Evolutionary conservation across 2,888 invertebrate genomes (phyloP).

Genomic region (Pammene fasciana): DNA sequence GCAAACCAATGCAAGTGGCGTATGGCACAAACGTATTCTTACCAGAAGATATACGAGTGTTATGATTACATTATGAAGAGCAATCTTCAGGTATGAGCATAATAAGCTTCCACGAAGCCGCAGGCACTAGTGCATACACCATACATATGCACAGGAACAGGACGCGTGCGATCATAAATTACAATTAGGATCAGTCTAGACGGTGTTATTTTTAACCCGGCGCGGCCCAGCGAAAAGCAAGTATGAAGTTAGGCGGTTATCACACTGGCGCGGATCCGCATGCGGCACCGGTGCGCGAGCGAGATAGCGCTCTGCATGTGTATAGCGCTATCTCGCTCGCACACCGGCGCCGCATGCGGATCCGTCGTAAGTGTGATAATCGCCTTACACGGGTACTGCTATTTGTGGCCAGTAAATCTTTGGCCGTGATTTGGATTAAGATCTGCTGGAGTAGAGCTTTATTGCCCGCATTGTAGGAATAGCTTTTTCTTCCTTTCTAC

Average conservation of each 20-base stretch:
- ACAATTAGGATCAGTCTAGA: constrained; percentile 27
- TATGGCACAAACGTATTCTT: too few species aligned
- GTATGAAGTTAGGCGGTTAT: too few species aligned
- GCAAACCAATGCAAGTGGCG: too few species aligned
- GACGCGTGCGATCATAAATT: constrained; percentile 18
- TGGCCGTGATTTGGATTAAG: background rate
- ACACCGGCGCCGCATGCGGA: too few species aligned
- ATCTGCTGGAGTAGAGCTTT: background rate
- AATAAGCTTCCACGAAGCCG: background rate
- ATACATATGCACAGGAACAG: background rate
- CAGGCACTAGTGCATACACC: background rate
- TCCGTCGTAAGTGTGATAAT: too few species aligned
- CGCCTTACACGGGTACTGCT: too few species aligned
- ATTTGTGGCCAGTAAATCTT: background rate
- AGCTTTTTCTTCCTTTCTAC: background rate
- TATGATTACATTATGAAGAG: background rate
- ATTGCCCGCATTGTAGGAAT: too few species aligned
- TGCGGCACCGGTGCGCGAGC: too few species aligned
- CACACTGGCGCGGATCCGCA: too few species aligned
- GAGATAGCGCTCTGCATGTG: too few species aligned
- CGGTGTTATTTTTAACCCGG: constrained; percentile 4
- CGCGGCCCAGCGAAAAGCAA: constrained; percentile 3
- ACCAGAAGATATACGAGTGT: too few species aligned
- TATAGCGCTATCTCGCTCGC: too few species aligned
- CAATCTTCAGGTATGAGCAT: background rate